Conservation (phyloP, 2,888 invertebrate species). For the Gordius sp. region DNA sequence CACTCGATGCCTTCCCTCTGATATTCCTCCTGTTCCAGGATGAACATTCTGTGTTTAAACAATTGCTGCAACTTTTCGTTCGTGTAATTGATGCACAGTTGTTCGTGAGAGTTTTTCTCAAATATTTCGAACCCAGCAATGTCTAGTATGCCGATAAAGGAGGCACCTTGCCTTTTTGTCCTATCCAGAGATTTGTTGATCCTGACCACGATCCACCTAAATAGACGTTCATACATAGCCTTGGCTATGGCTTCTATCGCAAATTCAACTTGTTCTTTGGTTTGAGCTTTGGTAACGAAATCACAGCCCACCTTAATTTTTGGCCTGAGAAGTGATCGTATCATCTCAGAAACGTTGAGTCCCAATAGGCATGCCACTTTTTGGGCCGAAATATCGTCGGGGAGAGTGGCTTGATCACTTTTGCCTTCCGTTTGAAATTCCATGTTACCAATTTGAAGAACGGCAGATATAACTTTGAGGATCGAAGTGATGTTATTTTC, state of each 20-base stretch:
- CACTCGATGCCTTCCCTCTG: conserved; percentile 97
- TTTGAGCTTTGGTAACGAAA: conserved; percentile 91
- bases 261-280: conserved; percentile 84
- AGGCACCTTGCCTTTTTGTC: conserved; percentile 88
- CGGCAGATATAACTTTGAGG: conserved; percentile 77
- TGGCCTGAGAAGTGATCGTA: conserved; percentile 83
- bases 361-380: conserved; percentile 80
- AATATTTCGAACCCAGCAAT: conserved; percentile 99
- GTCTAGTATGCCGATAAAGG: conserved; percentile 95
- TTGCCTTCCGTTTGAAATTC: conserved; percentile 93
- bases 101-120: conserved; percentile 90
- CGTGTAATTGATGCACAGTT: conserved; percentile 95
- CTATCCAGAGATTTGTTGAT: conserved; percentile 87
- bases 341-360: conserved; percentile 81
- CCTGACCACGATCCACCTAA: conserved; percentile 88
- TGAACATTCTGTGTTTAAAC: conserved; percentile 99
- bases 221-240: conserved; percentile 91
- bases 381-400: conserved; percentile 78
- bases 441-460: conserved; percentile 88
- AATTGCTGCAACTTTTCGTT: conserved; percentile 97
- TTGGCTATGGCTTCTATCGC: conserved; percentile 95
- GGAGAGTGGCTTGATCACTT: conserved; percentile 86
- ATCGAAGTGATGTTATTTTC: conserved; percentile 73
- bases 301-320: conserved; percentile 93
- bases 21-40: conserved; percentile 95